Conservation (phyloP, 1,140 invertebrate species). For the Calephelis virginiensis region DNA sequence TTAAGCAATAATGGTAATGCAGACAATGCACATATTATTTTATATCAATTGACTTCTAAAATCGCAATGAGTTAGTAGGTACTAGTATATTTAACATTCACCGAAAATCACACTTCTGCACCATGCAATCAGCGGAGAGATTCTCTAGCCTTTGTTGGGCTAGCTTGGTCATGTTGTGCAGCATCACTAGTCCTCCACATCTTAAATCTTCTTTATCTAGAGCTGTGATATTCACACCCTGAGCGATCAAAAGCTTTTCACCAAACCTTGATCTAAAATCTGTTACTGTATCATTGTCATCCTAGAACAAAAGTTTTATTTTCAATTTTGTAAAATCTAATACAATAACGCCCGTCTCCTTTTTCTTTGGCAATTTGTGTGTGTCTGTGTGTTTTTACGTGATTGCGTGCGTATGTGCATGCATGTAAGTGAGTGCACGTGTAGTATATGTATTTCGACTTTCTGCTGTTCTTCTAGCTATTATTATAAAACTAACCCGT, state of each 20-base stretch:
- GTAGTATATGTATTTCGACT: no score
- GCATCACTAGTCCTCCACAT: conserved; percentile 83
- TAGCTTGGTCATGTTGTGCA: conserved; percentile 80
- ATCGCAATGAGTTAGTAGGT: no score
- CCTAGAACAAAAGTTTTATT: conserved; percentile 51
- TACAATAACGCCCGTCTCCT: no score
- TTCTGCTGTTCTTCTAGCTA: not conserved
- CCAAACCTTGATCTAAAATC: conserved; percentile 84
- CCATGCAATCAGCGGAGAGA: conserved; percentile 82
- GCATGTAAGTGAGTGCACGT: no score
- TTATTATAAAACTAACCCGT: conserved; percentile 55
- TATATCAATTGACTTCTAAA: no score
- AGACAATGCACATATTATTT: no score
- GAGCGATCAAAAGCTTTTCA: conserved; percentile 79
- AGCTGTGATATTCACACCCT: conserved; percentile 84
- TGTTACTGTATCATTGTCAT: conserved; percentile 82
- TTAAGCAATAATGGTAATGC: no score
- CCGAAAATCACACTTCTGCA: conserved; percentile 85
- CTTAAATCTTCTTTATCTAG: conserved; percentile 84
- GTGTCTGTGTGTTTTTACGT: no score
- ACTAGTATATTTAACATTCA: conserved; percentile 37
- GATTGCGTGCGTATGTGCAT: no score
- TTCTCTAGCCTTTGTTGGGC: conserved; percentile 77
- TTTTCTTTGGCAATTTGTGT: no score
- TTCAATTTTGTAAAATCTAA: not conserved